phyloP scores from a whole-genome alignment of 37 sponge, comb jelly and placozoan species.

The Oopsacas minuta region DNA sequence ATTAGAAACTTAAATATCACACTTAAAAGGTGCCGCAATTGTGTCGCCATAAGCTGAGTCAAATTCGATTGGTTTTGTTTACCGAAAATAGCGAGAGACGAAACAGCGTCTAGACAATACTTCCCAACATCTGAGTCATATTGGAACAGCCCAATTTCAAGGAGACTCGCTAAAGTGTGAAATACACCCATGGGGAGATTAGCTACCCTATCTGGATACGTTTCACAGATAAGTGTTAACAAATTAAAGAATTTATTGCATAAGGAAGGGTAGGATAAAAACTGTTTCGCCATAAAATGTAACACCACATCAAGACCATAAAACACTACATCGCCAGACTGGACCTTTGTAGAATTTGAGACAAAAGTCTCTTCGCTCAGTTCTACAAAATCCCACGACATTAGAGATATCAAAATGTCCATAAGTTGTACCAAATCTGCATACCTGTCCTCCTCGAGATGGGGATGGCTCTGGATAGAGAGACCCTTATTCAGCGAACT shows the following conservation, averaged over 20 bases:
- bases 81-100: not conserved
- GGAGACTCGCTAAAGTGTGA: not conserved
- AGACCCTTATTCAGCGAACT: not conserved
- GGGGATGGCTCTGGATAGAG: not conserved
- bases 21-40: not conserved
- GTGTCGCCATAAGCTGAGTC: not conserved
- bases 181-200: not conserved
- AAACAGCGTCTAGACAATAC: not conserved
- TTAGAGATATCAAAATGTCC: not conserved
- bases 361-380: not conserved
- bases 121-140: not conserved
- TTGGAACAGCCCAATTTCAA: not conserved
- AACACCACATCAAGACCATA: not conserved
- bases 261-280: not conserved
- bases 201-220: not conserved
- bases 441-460: not conserved
- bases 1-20: not conserved
- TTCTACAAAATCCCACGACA: conserved; percentile 6
- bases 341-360: not conserved
- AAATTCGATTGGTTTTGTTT: not conserved
- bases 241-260: conserved; percentile 9
- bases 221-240: not conserved
- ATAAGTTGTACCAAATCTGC: not conserved
- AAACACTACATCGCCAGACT: not conserved
- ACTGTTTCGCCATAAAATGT: not conserved